Evolutionary conservation across 2,113 vertebrate species (phyloP).

Genomic region (Calidris pugnax): DNA sequence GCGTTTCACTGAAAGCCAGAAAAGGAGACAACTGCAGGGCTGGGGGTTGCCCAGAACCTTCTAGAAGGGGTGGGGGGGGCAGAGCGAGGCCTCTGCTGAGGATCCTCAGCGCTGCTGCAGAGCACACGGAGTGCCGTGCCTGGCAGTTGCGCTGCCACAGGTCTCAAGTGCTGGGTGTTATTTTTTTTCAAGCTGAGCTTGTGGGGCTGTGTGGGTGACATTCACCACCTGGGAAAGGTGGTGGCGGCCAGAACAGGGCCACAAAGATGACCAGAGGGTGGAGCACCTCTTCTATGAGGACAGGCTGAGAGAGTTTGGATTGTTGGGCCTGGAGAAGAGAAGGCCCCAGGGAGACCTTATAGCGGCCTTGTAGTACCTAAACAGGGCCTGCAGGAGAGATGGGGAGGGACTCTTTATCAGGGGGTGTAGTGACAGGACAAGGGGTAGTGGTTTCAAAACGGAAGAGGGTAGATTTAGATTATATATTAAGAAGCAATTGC

Average conservation of each 20-base stretch:
- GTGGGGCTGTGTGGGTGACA: background rate
- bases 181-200: background rate
- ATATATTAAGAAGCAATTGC: background rate
- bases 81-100: background rate
- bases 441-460: background rate
- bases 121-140: fast-evolving
- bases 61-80: fast-evolving
- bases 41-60: background rate
- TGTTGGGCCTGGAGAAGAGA: background rate
- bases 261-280: background rate
- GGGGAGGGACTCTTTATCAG: background rate
- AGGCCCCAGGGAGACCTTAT: background rate
- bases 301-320: background rate
- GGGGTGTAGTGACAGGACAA: background rate
- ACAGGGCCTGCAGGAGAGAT: background rate
- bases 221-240: fast-evolving
- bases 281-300: background rate
- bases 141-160: fast-evolving
- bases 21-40: too few relatives aligned
- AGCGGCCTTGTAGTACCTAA: background rate
- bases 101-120: background rate
- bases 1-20: background rate
- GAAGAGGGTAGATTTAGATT: background rate
- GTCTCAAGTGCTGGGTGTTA: fast-evolving
- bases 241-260: background rate